Conservation (phyloP, 1,140 invertebrate species). For the Conopomorpha cramerella region DNA sequence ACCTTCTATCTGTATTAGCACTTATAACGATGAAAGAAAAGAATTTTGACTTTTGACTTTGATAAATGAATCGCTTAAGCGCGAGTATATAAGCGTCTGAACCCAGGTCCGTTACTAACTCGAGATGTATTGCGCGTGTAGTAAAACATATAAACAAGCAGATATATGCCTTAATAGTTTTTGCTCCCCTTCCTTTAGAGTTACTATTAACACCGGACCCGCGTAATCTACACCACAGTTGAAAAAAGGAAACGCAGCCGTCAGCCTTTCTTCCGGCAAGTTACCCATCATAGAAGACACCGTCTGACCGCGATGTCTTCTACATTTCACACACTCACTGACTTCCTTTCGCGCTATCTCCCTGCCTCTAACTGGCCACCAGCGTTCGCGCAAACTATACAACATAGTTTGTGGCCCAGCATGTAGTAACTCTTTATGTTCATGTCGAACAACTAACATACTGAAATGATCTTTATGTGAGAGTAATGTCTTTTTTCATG, state of each 20-base stretch:
- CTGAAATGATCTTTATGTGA: background rate
- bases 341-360: background rate
- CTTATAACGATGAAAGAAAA: too few relatives aligned
- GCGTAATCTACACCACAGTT: conserved; percentile 1
- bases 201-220: conserved; percentile 1
- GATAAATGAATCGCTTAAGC: too few relatives aligned
- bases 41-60: too few relatives aligned
- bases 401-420: background rate
- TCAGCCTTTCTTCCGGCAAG: background rate
- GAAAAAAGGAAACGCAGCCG: background rate
- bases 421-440: conserved; percentile 2
- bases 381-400: background rate
- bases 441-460: background rate
- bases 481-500: background rate
- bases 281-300: background rate
- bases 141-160: conserved; percentile 2
- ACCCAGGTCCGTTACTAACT: too few relatives aligned
- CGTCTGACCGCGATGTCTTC: background rate
- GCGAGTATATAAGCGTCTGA: too few relatives aligned
- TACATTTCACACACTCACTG: background rate
- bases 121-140: background rate
- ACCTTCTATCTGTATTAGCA: too few relatives aligned
- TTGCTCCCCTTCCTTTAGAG: background rate
- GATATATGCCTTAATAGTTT: too few relatives aligned
- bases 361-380: background rate